Base-by-base conservation (phyloP, 2,888 invertebrate genomes). In the Aspidiotus destructor region DNA sequence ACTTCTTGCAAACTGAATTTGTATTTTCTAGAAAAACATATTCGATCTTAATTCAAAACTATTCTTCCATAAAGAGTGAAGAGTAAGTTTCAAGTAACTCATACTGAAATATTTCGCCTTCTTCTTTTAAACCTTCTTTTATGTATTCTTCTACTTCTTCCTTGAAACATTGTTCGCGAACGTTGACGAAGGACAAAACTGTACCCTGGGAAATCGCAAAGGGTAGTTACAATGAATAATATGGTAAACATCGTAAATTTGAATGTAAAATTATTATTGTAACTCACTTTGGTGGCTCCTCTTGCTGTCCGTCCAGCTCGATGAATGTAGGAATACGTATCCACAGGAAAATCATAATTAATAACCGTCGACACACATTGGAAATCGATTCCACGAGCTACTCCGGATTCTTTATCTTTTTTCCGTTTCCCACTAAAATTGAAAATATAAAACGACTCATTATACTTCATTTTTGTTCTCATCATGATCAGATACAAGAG, bases 341-440 rank as follows among this genome's bases (percentile, higher is more conserved):
- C 89, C 10, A 84, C 79, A 0, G 99, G 99, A 78, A 99, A 98
- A 80, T 99, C 99, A 79, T 98, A 99, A 80, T 99, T 99, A 70
- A 99, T 87, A 0, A 99, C 94, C 79, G 98, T 98, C 8, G 96
- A 86, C 0, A 99, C 97, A 77, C 87, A 89, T 75, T 97, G 96
- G 78, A 99, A 99, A 80, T 99, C 99, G 68, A 99, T 96, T 64
- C 99, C 99, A 70, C 99, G 83, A 0, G 97, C 90, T 13, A 95
- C 92, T 13, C 98, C 96, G 0, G 93, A 95, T 78, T 99, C 99
- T 74, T 87, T 88, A 77, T 96, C 96, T 73, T 85, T 86, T 74
- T 84, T 86, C 17, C 87, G 81, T 75, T 83, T 84, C 17, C 76
- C 75, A 71, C 69, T 71, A 70, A 62, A 71, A 62, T 67, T 55